These are phyloP conservation scores for Pyrocoelia pectoralis DNA, from an alignment of 2,888 invertebrate genomes.

Conservation along the genomic window DNA sequence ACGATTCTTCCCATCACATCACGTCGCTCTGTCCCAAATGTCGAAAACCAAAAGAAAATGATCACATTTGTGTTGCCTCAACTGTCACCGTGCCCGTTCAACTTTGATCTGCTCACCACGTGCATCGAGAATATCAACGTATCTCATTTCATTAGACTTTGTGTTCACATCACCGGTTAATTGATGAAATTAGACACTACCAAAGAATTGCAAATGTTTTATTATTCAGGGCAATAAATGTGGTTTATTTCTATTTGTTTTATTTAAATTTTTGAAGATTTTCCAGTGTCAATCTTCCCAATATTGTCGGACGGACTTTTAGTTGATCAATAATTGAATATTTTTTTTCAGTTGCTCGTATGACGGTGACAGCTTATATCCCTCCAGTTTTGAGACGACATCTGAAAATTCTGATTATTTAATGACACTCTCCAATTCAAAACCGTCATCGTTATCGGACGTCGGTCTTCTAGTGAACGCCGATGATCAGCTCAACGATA, in stretches of 20 bases:
- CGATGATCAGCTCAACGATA: conserved; percentile 53
- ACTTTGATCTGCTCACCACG: no score
- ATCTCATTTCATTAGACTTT: no score
- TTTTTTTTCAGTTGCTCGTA: conserved; percentile 47
- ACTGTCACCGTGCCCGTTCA: no score
- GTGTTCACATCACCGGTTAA: neutral
- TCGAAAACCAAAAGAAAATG: neutral
- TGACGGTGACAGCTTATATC: conserved; percentile 44
- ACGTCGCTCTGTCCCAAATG: conserved; percentile 3
- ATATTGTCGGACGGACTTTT: no score
- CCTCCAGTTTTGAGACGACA: conserved; percentile 17
- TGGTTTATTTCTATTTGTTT: neutral
- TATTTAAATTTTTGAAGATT: neutral
- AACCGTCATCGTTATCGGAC: conserved; percentile 39
- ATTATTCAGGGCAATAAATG: neutral
- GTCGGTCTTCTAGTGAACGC: conserved; percentile 48
- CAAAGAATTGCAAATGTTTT: no score
- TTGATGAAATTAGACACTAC: no score
- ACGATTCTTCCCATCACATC: neutral
- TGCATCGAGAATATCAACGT: neutral
- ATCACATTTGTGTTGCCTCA: conserved; percentile 8
- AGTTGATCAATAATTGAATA: neutral
- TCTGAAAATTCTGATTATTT: conserved; percentile 39
- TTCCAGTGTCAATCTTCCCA: neutral
- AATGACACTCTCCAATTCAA: conserved; percentile 46